Conservation (phyloP, 2,113 vertebrate genomes). For the Pteropus alecto region DNA sequence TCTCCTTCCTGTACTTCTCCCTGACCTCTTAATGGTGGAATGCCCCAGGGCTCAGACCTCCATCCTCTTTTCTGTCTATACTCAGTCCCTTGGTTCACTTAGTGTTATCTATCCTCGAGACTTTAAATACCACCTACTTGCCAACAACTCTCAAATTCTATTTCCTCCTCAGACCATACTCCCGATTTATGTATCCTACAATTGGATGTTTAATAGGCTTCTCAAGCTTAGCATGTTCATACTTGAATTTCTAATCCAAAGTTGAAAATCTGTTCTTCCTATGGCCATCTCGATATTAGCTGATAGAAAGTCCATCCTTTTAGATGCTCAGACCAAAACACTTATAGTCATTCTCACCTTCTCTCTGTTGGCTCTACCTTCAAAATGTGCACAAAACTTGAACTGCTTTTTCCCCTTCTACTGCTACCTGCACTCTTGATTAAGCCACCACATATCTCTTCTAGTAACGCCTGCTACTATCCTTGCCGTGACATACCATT, state of each 20-base stretch:
- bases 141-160: not conserved
- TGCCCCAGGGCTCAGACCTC: not conserved
- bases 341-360: not conserved
- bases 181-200: not conserved
- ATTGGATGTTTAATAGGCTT: not conserved
- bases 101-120: not conserved
- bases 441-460: not conserved
- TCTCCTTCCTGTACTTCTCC: not conserved
- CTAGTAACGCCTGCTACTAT: not conserved
- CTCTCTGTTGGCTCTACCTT: not conserved
- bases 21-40: not conserved
- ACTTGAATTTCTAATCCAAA: not conserved
- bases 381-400: not conserved
- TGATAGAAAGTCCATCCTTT: not conserved
- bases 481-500: not conserved
- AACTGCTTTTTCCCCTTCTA: not conserved
- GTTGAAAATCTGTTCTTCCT: not conserved
- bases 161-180: not conserved
- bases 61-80: not conserved
- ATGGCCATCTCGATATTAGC: not conserved
- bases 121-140: not conserved
- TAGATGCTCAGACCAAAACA: not conserved
- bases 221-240: not conserved
- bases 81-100: not conserved
- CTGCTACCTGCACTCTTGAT: not conserved